Base-by-base conservation (phyloP, 2,888 invertebrate species). In the Drosophila dives region DNA sequence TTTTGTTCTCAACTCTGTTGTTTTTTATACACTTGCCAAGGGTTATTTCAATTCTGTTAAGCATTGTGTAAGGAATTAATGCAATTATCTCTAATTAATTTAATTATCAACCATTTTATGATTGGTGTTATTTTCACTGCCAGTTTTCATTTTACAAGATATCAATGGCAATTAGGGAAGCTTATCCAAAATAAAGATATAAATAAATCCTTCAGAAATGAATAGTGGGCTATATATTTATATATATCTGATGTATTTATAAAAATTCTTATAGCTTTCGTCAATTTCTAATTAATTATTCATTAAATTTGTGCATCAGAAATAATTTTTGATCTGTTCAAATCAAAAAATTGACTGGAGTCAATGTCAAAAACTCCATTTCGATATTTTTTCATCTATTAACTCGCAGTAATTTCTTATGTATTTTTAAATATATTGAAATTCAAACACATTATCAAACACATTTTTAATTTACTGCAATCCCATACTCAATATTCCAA, bases 1-100 rank as follows among this genome's bases (percentile, higher is more conserved):
- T 81, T 83, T 88, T 83, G 83, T 88, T 83, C 78, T 83, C 81
- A 26, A 23, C 50, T 48, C 55, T 50, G 38, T 55, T 42, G 58
- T 64, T 48, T 49, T 5, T 10, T 1, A 40, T 68, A 61, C 60
- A 7, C 60, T 61, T 50, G 23, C 6, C 7, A 26, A 2, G 2
- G 38, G 23, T 0, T 11, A 12, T 17, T 4, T 20, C 1, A 1
- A 4, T 1, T 42, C 20, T 11, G 20, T 42, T 23, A 45, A 8
- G 15, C 23, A 23, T 15, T 23, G 23, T 15, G 45, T 15, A 23
- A 12, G 20, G 7, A 40, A 11, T 5, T 10, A 2, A 10, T 8
- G 26, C 20, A 20, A 7, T 20, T 45, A 20, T 45, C 12, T 45
- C 7, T 12, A 45, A 45, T 45, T 20, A 45, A 42, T 42, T 6